These are phyloP conservation scores for Pelodytes ibericus DNA, from an alignment of 2,797 vertebrate genomes.

Conservation along the genomic window DNA sequence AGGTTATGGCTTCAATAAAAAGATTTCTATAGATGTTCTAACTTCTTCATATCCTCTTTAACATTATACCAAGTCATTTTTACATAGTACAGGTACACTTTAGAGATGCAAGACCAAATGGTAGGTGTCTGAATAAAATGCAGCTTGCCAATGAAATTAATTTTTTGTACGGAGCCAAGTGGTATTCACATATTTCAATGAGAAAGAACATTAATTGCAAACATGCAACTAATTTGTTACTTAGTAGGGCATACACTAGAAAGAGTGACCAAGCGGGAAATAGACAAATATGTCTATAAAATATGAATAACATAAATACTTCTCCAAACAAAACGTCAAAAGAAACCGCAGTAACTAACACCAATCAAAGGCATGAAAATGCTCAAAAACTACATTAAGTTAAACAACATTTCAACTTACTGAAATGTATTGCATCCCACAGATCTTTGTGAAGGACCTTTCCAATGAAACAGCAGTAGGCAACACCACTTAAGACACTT, in stretches of 20 bases:
- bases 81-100: too few relatives aligned
- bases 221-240: too few relatives aligned
- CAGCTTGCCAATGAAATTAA: too few relatives aligned
- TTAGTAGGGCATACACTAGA: background rate
- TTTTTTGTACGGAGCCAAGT: too few relatives aligned
- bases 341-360: constrained; percentile 38
- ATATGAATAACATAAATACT: background rate
- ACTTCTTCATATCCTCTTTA: too few relatives aligned
- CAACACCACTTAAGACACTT: constrained; percentile 43
- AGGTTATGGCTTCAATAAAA: too few relatives aligned
- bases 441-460: constrained; percentile 45
- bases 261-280: background rate
- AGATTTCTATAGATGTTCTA: too few relatives aligned
- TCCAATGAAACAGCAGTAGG: constrained; percentile 44
- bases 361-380: constrained; percentile 42
- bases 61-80: too few relatives aligned
- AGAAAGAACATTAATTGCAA: too few relatives aligned
- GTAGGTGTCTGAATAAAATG: too few relatives aligned
- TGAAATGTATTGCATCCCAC: constrained; percentile 37
- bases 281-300: background rate
- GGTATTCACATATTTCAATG: too few relatives aligned
- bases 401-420: constrained; percentile 41
- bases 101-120: too few relatives aligned
- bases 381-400: constrained; percentile 22
- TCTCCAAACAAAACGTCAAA: constrained; percentile 26